These are phyloP conservation scores for Calosoma granatense DNA, from an alignment of 1,140 invertebrate genomes.

Conservation along the genomic window DNA sequence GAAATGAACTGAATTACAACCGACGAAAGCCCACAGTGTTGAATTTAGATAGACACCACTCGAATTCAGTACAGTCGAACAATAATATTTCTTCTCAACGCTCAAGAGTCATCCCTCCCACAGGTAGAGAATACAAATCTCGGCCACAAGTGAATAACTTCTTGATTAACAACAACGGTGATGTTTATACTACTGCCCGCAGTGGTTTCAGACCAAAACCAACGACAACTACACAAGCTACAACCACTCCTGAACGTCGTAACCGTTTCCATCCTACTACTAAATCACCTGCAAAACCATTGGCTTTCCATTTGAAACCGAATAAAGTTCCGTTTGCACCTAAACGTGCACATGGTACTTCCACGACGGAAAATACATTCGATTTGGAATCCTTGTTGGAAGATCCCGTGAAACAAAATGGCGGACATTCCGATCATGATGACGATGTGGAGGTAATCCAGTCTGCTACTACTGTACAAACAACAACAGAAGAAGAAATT, in stretches of 20 bases:
- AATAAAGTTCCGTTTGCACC: constrained; percentile 22
- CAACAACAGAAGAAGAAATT: constrained; percentile 9
- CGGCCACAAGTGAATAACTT: constrained; percentile 29
- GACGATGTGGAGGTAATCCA: constrained; percentile 44
- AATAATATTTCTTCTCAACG: constrained; percentile 1
- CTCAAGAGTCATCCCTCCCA: background rate
- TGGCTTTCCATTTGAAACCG: constrained; percentile 19
- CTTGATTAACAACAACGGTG: constrained; percentile 30
- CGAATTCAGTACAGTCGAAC: background rate
- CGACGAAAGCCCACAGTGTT: background rate
- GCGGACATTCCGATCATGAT: constrained; percentile 36
- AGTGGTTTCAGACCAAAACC: constrained; percentile 21
- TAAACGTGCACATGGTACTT: constrained; percentile 23
- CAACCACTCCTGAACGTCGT: constrained; percentile 21
- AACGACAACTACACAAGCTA: constrained; percentile 19
- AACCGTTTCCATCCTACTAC: constrained; percentile 24
- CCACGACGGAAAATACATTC: constrained; percentile 41
- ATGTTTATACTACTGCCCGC: constrained; percentile 25
- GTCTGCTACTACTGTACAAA: constrained; percentile 21
- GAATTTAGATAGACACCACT: background rate
- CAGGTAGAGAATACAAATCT: background rate
- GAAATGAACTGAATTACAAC: background rate
- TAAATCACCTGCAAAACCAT: constrained; percentile 18
- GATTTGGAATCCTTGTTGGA: constrained; percentile 43
- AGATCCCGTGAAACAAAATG: constrained; percentile 40